Base-by-base conservation (phyloP, 2,113 vertebrate species). In the Cairina moschata region DNA sequence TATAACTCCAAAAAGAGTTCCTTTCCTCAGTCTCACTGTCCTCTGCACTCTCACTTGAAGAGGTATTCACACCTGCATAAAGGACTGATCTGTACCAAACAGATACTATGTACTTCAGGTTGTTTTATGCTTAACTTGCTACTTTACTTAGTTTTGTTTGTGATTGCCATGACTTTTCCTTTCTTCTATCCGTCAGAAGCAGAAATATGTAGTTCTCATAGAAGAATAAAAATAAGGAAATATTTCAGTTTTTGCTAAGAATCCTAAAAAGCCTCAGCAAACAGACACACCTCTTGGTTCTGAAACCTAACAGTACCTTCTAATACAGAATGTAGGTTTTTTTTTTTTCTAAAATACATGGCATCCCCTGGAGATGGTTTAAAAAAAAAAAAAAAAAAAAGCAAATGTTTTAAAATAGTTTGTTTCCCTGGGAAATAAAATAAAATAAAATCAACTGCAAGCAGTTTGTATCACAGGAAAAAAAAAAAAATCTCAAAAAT, bases 331-430 rank as follows among this genome's bases (percentile, higher is more conserved):
- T 88, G 94, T 84, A 91, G n/a, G 5, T 66, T 54, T 82, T 84
- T 82, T 26, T 54, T 84, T 84, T 76, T 83, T 28, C 81, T 84
- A 36, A 95, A 96, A 66, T 68, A 78, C 23, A 50, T 54, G 42
- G 42, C 67, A 90, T 90, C 68, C 67, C 32, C 5, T 44, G 40
- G 78, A 26, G 63, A 68, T 6, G 17, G 20, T 46, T 38, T 42
- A 46, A 46, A 46, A 46, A 50, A 50, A 50, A 23, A 50, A 50
- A 50, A 48, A 48, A 50, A 62, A 52, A 31, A 52, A 56, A 46
- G 4, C 68, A 90, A 95, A 34, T 74, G 32, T 69, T 91, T 84
- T 88, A 75, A 96, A 96, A 95, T 93, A 96, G 90, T 62, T 88
- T 69, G 1, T 86, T 79, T 94, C 81, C 81, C 58, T 95, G 92